phyloP scores from a whole-genome alignment of 2,888 invertebrate genomes.

The Lasioglossum marginatum region DNA sequence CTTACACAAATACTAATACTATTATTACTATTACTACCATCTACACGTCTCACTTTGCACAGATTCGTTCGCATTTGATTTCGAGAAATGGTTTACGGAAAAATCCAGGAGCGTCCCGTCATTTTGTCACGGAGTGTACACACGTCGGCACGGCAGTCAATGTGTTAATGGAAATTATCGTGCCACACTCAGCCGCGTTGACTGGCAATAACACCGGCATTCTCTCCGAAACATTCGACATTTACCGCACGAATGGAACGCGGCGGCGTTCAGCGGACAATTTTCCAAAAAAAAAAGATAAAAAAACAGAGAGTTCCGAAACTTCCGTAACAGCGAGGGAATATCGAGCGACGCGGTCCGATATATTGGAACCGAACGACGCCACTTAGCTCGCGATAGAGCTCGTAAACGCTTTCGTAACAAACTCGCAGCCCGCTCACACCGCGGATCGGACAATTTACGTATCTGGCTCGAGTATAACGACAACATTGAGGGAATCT shows the following conservation, averaged over 20 bases:
- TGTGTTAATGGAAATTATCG: constrained; percentile 3
- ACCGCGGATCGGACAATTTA: constrained; percentile 21
- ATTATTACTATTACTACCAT: too few relatives aligned
- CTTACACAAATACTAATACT: not conserved
- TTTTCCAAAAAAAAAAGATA: not conserved
- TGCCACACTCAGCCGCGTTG: not conserved
- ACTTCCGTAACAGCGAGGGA: constrained; percentile 8
- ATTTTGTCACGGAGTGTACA: not conserved
- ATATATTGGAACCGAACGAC: constrained; percentile 8
- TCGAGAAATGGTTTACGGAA: not conserved
- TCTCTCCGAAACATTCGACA: not conserved
- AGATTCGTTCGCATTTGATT: not conserved
- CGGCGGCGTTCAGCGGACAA: not conserved
- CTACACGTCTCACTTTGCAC: too few relatives aligned
- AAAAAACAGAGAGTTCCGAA: not conserved
- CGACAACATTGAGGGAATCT: constrained; percentile 5
- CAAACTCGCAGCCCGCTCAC: constrained; percentile 17
- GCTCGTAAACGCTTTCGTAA: constrained; percentile 27
- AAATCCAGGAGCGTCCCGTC: not conserved
- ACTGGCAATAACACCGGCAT: not conserved
- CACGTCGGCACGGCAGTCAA: not conserved
- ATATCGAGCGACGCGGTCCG: not conserved
- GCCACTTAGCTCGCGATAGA: constrained; percentile 24
- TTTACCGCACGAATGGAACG: not conserved
- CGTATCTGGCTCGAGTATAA: constrained; percentile 17